Evolutionary conservation across 2,888 invertebrate genomes (phyloP).

Genomic region (Notocelia uddmanniana): DNA sequence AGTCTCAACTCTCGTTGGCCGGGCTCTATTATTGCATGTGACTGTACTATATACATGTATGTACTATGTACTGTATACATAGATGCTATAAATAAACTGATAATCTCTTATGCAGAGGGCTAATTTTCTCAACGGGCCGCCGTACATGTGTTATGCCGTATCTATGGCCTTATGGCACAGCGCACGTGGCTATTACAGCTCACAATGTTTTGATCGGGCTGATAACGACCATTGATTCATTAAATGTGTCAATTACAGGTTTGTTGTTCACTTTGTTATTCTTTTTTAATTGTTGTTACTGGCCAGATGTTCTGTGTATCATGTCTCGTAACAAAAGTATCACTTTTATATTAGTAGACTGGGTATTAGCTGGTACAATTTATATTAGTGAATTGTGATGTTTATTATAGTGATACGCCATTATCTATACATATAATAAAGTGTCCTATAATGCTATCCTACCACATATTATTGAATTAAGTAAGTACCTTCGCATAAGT

Average conservation of each 20-base stretch:
- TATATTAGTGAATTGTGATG: too few species aligned
- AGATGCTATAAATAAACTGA: background rate
- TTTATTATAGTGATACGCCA: too few species aligned
- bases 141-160: constrained; percentile 2
- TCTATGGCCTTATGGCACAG: constrained; percentile 1
- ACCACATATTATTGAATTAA: too few species aligned
- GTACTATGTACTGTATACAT: too few species aligned
- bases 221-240: constrained; percentile 40
- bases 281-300: constrained; percentile 15
- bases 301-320: constrained; percentile 28
- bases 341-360: background rate
- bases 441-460: too few species aligned
- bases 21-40: background rate
- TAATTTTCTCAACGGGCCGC: background rate
- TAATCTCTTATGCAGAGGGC: constrained; percentile 4
- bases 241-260: constrained; percentile 30
- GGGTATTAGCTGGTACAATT: background rate
- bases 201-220: constrained; percentile 23
- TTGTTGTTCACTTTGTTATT: constrained; percentile 29
- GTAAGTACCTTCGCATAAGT: too few species aligned
- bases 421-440: too few species aligned
- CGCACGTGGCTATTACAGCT: constrained; percentile 21
- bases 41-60: background rate
- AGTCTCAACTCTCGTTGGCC: too few species aligned
- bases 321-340: constrained; percentile 10